Evolutionary conservation across 2,888 invertebrate genomes (phyloP), one percentile per base, ranked within the genome.

Genomic region (Rhingia rostrata): DNA sequence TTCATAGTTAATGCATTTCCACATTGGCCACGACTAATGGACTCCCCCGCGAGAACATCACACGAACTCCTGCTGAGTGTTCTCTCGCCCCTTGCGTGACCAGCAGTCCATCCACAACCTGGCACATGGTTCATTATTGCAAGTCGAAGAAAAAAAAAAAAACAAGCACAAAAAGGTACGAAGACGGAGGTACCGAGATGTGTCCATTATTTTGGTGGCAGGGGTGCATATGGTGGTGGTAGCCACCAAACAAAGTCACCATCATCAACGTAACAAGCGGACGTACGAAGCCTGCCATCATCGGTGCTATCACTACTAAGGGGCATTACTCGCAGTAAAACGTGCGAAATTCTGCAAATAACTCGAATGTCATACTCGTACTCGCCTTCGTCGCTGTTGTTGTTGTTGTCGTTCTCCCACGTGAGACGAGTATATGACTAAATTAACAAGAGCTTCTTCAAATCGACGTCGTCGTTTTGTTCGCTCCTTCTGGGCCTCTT

Each of bases 21-120:
- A 83, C 83, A 80, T 84, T 84, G 79, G 79, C 74, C 79, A 84
- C 84, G 84, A 84, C 74, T 84, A 84, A 84, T 84, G 79, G 79
- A 84, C 84, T 84, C 84, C 84, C 74, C 79, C 84, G 74, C 79
- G 74, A 70, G 79, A 84, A 61, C 64, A 70, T 84, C 63, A 54
- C 74, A 80, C 84, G 74, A 39, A 54, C 69, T 67, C 79, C 74
- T 73, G 78, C 58, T 56, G 83, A 35, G 39, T n/a, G 33, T 22
- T 22, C 14, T 2, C 12, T 63, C 35, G 14, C 22, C 32, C 41
- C 43, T 47, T 22, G 22, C 43, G 45, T 41, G 66, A 32, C 53
- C 66, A 53, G n/a, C 61, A 64, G 51, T 53, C 45, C 72, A 66
- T 49, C 69, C 72, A 72, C 58, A 47, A 70, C 67, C 56, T 37